Evolutionary conservation across 2,113 vertebrate genomes (phyloP).

Genomic region (Peromyscus polionotus): DNA sequence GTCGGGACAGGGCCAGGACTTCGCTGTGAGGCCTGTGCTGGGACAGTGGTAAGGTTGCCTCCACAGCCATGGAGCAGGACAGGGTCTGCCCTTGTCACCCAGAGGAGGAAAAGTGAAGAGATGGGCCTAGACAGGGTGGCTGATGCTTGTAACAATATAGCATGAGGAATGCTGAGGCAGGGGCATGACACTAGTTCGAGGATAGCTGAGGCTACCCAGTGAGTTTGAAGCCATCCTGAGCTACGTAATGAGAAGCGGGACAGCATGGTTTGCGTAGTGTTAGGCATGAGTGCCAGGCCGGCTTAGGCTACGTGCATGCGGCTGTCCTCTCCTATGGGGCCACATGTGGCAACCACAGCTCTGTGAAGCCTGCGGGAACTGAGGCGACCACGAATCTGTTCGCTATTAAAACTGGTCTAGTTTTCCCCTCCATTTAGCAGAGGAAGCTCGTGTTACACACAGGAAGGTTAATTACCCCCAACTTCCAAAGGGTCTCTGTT

Average conservation of each 20-base stretch:
- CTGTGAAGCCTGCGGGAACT: neutral
- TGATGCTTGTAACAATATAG: neutral
- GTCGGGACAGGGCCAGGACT: neutral
- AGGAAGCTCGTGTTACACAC: conserved; percentile 71
- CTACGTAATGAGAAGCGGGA: neutral
- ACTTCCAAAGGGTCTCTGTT: conserved; percentile 56
- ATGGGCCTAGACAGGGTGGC: neutral
- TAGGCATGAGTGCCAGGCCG: neutral
- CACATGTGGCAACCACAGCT: neutral
- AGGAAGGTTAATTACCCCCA: conserved; percentile 61
- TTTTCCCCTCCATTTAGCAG: conserved; percentile 19
- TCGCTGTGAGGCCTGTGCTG: neutral
- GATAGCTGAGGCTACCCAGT: neutral
- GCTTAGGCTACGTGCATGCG: neutral
- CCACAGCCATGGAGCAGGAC: neutral
- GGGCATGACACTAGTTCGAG: neutral
- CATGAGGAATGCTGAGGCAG: neutral
- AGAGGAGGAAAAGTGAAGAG: neutral
- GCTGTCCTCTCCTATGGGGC: neutral
- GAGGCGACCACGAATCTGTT: conserved; percentile 18
- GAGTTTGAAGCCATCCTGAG: neutral
- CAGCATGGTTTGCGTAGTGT: too few species aligned
- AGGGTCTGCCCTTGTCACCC: neutral
- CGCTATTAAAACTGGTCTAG: conserved; percentile 46
- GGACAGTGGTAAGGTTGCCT: rapidly evolving